Evolutionary conservation across 92 coral and sea anemone species (phyloP), one percentile per base, ranked within the genome.

Genomic region (Scolanthus callimorphus): DNA sequence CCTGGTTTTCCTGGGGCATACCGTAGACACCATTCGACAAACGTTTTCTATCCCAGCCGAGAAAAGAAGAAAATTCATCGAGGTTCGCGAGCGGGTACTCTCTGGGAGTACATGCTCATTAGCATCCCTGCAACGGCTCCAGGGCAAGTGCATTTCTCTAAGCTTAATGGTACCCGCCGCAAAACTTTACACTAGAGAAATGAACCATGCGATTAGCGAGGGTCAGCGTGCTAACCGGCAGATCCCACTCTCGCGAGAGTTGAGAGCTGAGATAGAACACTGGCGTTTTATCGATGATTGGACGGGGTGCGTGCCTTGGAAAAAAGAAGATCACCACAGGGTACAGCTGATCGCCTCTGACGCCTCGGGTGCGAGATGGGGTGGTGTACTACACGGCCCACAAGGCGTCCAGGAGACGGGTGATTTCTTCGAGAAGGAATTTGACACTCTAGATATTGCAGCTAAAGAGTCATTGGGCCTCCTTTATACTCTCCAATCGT

Each of bases 121-220:
- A 15, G 12, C 4, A 12, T 34, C 15, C 24, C 29, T 29, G 30
- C 43, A 17, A 23, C 11, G 51, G n/a, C n/a, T n/a, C n/a, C n/a
- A n/a, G n/a, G n/a, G n/a, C n/a, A n/a, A n/a, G n/a, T n/a, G n/a
- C n/a, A n/a, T n/a, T n/a, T n/a, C n/a, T n/a, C n/a, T n/a, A n/a
- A n/a, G n/a, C n/a, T n/a, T n/a, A n/a, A n/a, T n/a, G n/a, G n/a
- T n/a, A n/a, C n/a, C n/a, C n/a, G n/a, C n/a, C n/a, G n/a, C n/a
- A n/a, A n/a, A n/a, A 50, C 52, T 67, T 1, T 67, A 53, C 41
- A 67, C 65, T 1, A 47, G 73, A 15, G 49, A 29, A 23, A 67
- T 67, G 8, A 29, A 34, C 2, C 3, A 25, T 55, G 64, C 73
- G 62, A 31, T 55, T 6, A 12, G 45, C 3, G 25, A 30, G 6